These are phyloP conservation scores for Drosophila atripex DNA, from an alignment of 2,888 invertebrate genomes.

Conservation along the genomic window DNA sequence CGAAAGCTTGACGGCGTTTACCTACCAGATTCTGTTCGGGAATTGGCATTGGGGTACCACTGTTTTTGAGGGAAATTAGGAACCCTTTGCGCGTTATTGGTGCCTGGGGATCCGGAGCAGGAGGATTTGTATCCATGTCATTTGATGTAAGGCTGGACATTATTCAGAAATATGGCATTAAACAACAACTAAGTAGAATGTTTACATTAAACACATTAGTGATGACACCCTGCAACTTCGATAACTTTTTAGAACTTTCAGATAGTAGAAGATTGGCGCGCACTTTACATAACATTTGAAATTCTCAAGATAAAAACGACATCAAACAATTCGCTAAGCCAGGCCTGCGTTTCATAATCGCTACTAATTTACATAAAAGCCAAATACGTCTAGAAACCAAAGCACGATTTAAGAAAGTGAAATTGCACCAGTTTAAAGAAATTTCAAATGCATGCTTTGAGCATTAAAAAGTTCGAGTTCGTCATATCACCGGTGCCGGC, in stretches of 20 bases:
- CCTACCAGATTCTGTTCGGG: slow-evolving; percentile 91
- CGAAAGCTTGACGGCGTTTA: not conserved
- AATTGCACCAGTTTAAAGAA: slow-evolving; percentile 71
- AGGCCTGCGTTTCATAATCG: slow-evolving; percentile 55
- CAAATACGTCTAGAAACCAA: slow-evolving; percentile 56
- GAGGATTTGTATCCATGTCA: slow-evolving; percentile 73
- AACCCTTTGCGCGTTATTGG: slow-evolving; percentile 92
- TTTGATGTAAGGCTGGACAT: slow-evolving; percentile 63
- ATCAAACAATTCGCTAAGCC: slow-evolving; percentile 48
- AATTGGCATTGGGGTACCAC: slow-evolving; percentile 93
- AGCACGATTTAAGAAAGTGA: slow-evolving; percentile 74
- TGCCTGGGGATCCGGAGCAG: slow-evolving; percentile 88
- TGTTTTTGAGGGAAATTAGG: slow-evolving; percentile 91
- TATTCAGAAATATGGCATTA: slow-evolving; percentile 9
- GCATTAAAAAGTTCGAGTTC: slow-evolving; percentile 52
- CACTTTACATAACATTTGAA: slow-evolving; percentile 29
- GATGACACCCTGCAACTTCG: slow-evolving; percentile 8
- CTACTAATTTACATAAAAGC: slow-evolving; percentile 40
- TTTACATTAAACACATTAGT: slow-evolving; percentile 27
- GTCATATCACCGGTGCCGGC: slow-evolving; percentile 25
- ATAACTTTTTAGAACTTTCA: slow-evolving; percentile 12
- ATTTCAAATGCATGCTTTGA: slow-evolving; percentile 72
- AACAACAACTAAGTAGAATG: not conserved
- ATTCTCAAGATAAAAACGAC: slow-evolving; percentile 12
- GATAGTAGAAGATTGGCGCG: slow-evolving; percentile 1